phyloP scores from a whole-genome alignment of 2,797 vertebrate genomes.

The Astyanax mexicanus region DNA sequence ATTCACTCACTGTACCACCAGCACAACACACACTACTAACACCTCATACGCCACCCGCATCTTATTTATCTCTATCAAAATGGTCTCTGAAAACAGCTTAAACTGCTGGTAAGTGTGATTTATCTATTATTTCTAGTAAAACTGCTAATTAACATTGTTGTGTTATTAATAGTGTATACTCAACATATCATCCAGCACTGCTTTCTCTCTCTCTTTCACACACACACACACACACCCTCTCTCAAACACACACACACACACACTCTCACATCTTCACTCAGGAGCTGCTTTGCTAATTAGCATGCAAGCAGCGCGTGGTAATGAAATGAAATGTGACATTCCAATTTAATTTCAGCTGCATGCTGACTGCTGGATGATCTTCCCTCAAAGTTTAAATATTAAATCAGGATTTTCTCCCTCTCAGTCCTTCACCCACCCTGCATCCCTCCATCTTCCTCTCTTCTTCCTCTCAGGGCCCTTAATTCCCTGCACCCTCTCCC shows the following conservation, averaged over 20 bases:
- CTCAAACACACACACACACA: conserved; percentile 59
- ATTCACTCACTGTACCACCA: no score
- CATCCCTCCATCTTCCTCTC: neutral
- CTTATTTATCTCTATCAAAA: no score
- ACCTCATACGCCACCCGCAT: no score
- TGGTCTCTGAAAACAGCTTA: no score
- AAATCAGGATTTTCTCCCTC: conserved; percentile 63
- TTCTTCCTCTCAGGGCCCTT: neutral
- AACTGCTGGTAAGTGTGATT: neutral
- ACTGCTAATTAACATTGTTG: neutral
- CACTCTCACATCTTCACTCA: conserved; percentile 65
- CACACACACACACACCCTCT: conserved; percentile 57
- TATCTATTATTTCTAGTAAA: neutral
- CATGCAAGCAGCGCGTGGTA: conserved; percentile 68
- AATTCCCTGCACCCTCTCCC: neutral
- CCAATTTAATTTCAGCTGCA: conserved; percentile 78
- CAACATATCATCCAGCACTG: neutral
- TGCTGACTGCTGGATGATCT: conserved; percentile 68
- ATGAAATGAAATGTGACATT: conserved; percentile 80
- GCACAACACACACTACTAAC: no score
- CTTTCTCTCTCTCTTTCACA: conserved; percentile 32
- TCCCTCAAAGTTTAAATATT: conserved; percentile 77
- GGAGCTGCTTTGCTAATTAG: conserved; percentile 71
- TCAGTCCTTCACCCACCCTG: neutral
- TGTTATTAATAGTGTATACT: no score